Evolutionary conservation across 64 coral and sea anemone species (phyloP), one percentile per base, ranked within the genome.

Genomic region (Pocillopora damicornis): DNA sequence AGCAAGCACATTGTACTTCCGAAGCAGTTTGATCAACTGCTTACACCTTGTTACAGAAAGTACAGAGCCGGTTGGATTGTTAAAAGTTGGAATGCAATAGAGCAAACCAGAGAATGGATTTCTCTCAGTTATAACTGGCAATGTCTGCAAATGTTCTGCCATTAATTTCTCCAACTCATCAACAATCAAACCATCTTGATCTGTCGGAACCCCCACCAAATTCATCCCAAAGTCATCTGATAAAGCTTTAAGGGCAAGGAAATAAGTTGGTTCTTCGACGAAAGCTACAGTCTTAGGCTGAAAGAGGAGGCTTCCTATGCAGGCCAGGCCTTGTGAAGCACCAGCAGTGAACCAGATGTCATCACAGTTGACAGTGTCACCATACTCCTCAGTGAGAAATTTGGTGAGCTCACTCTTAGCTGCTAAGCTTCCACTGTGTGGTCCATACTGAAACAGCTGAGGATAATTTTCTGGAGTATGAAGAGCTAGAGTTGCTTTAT

Each of bases 201-300:
- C 92, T 14, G 71, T 82, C 16, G 95, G 77, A 77, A 98, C 73
- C 13, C 86, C 71, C 58, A 98, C 13, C 18, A 94, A 68, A 64
- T 92, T 98, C 90, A 98, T 88, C 26, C 75, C 60, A 59, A 87
- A 35, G 56, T 94, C 95, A 15, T 92, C 80, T 57, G 15, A 64
- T n/a, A 94, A 64, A 4, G 87, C 64, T 58, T 75, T 90, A 2
- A 94, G 69, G 5, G 87, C 83, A 87, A 94, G 73, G 35, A 93
- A 95, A 61, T 93, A 98, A 20, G 95, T 94, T 18, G 95, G 95
- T 42, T 98, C 95, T 78, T 98, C 95, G 38, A 98, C 92, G 78
- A 98, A 90, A 17, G 80, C 95, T 62, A 90, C 51, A 77, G 92
- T 92, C 25, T 90, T 92, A 74, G 38, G 17, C 73, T 92, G 76